Evolutionary conservation across 2,888 invertebrate species (phyloP), one percentile per base, ranked within the genome.

Genomic region (Euzophera pinguis): DNA sequence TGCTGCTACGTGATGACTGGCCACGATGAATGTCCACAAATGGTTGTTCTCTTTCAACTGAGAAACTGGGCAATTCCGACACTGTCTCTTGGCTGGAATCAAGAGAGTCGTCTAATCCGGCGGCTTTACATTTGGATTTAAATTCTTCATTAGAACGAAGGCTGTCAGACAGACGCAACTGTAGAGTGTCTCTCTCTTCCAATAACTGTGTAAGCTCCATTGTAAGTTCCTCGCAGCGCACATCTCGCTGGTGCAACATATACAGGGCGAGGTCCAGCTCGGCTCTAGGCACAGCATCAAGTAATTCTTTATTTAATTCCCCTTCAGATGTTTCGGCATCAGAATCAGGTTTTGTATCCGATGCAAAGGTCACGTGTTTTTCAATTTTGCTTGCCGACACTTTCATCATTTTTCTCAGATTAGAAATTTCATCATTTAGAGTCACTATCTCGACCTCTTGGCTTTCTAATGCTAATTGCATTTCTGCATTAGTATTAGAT

Each of bases 241-340:
- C 95, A 63, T 97, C 97, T 59, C 96, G 91, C 70, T 96, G 96
- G 75, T 97, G 97, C 50, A 97, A 84, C 94, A 96, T 95, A 71
- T 96, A 96, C 39, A 96, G 78, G 0, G 96, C 96, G 50, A 96
- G 85, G 71, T 97, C 96, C 50, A 96, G 81, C 76, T 96, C 95
- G 0, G 93, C 92, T 68, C 93, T 86, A 0, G 88, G 86, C 22
- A 90, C 83, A 34, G 84, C 81, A 50, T 88, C 84, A 34, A 84
- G 63, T 6, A 86, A 65, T 12, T 84, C 82, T 53, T 67, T 83
- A 55, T 75, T 80, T 16, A 80, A 47, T 49, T 58, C 48, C 13
- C 56, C 60, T 38, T 73, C 69, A 1, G 60, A 14, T 13, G 54
- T 53, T 14, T 69, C 73, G 8, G 59, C 64, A 1, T 79, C 80